A percentile compares a stretch with the other conserved stretches of the same genome.
Conservation (phyloP, 1,140 invertebrate genomes). For the Drosophila takahashii region DNA sequence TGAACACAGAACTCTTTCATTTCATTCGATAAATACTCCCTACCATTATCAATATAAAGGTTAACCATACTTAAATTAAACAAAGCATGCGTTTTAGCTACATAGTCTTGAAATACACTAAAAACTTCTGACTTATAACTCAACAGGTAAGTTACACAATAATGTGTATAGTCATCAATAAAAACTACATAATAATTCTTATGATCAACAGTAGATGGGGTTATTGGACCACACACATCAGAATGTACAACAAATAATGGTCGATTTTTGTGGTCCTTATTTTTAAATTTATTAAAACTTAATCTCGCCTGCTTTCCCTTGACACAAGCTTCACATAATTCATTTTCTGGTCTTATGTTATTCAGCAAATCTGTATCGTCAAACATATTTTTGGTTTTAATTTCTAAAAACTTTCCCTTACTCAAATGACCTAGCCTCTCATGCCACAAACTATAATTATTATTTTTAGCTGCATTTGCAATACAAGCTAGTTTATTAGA, state of each 20-base stretch:
- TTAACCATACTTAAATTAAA: too few species aligned
- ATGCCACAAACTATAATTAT: background rate
- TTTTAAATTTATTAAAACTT: too few species aligned
- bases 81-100: conserved; percentile 54
- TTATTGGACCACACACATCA: too few species aligned
- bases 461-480: background rate
- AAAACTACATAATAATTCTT: background rate
- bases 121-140: too few species aligned
- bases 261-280: background rate
- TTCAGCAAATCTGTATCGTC: background rate
- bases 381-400: background rate
- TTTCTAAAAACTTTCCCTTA: background rate
- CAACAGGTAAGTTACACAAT: too few species aligned
- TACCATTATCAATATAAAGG: background rate
- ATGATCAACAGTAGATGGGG: background rate
- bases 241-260: too few species aligned
- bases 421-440: background rate
- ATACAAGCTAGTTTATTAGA: background rate
- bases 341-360: background rate
- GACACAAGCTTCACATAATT: background rate
- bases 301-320: too few species aligned
- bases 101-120: too few species aligned
- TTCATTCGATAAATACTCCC: conserved; percentile 4
- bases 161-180: conserved; percentile 17
- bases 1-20: background rate